A percentile compares a stretch with the other conserved stretches of the same genome.
These are phyloP conservation scores for Dryadula phaetusa DNA, from an alignment of 2,888 invertebrate genomes.

Conservation along the genomic window DNA sequence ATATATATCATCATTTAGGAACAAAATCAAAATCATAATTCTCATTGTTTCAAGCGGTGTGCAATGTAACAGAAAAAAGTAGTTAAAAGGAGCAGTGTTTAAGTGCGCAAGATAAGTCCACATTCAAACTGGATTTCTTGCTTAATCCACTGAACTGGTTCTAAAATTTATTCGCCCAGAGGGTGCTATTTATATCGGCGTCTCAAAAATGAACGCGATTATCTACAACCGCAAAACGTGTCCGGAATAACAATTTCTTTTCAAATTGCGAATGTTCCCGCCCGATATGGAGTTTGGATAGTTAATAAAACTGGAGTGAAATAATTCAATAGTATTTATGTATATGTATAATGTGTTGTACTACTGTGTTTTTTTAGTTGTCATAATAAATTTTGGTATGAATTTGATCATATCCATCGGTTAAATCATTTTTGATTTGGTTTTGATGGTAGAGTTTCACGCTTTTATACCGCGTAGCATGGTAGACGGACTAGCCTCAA, in stretches of 20 bases:
- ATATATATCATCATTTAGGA: neutral
- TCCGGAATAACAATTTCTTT: conserved; percentile 68
- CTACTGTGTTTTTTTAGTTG: too few relatives aligned
- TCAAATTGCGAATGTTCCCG: conserved; percentile 35
- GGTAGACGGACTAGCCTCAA: too few relatives aligned
- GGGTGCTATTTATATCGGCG: conserved; percentile 81
- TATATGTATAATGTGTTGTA: too few relatives aligned
- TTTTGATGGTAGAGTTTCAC: too few relatives aligned
- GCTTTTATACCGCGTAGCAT: too few relatives aligned
- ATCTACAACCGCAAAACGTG: conserved; percentile 78
- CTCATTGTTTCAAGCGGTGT: conserved; percentile 15
- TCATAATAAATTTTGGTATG: too few relatives aligned
- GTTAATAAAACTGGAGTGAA: conserved; percentile 30
- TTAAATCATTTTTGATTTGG: too few relatives aligned
- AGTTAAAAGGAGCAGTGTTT: conserved; percentile 39
- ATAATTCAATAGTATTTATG: conserved; percentile 4
- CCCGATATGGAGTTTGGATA: conserved; percentile 42
- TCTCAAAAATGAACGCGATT: conserved; percentile 81
- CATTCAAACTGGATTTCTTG: conserved; percentile 40
- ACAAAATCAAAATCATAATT: conserved; percentile 47
- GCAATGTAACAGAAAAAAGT: conserved; percentile 24
- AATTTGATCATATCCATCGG: too few relatives aligned
- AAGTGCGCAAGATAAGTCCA: conserved; percentile 43
- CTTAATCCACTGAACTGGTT: conserved; percentile 65
- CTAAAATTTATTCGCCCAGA: conserved; percentile 78